Percentiles rank a stretch among this genome's conserved stretches.
These are phyloP conservation scores for Melanocharis versteri DNA, from an alignment of 2,113 vertebrate species.

Conservation along the genomic window DNA sequence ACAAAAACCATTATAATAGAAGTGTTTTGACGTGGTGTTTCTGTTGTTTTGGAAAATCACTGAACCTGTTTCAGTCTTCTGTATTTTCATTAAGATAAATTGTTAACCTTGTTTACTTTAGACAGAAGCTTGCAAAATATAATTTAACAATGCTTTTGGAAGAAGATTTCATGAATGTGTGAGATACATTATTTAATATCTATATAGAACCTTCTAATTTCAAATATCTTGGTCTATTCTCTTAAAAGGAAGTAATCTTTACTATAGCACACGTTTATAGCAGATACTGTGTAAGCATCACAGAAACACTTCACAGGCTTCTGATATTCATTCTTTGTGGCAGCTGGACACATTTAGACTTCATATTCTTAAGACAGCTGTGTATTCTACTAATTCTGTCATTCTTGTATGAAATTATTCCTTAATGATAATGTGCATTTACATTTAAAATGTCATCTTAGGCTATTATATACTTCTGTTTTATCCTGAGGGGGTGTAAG, in stretches of 20 bases:
- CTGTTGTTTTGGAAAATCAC: background rate
- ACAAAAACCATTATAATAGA: background rate
- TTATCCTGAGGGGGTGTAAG: background rate
- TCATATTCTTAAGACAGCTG: constrained; percentile 14
- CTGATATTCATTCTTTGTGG: background rate
- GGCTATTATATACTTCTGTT: background rate
- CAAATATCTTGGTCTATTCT: background rate
- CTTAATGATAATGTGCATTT: constrained; percentile 35
- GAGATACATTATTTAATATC: background rate
- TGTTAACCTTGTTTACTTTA: background rate
- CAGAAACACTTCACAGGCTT: background rate
- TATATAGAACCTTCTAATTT: background rate
- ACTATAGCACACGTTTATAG: background rate
- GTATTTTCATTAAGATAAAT: background rate
- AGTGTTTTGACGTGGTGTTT: background rate
- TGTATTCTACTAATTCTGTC: constrained; percentile 14
- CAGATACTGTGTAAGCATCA: background rate
- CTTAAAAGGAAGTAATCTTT: background rate
- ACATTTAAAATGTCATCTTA: constrained; percentile 29
- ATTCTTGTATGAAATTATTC: background rate
- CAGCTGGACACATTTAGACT: constrained; percentile 21
- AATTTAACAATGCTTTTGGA: background rate
- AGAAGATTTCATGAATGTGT: background rate
- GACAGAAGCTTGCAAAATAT: background rate
- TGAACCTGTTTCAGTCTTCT: background rate